phyloP scores from a whole-genome alignment of 2,888 invertebrate species.

The Priocnemis perturbator region DNA sequence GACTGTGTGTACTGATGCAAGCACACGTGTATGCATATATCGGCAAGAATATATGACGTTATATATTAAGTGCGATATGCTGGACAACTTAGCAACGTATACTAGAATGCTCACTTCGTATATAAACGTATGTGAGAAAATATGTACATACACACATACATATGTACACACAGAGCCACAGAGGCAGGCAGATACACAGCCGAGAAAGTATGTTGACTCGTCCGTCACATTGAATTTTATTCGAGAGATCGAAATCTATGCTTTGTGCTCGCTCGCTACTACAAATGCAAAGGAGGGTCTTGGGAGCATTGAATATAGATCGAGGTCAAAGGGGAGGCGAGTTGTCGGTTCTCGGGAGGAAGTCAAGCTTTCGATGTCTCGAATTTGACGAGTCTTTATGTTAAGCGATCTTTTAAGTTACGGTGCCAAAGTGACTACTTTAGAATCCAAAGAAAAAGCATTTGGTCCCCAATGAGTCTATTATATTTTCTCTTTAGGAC shows the following conservation, averaged over 20 bases:
- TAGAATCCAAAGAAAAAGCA: conserved; percentile 19
- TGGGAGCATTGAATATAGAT: conserved; percentile 66
- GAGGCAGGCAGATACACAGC: no score
- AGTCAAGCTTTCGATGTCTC: conserved; percentile 33
- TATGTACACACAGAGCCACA: no score
- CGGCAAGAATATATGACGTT: no score
- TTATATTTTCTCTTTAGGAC: background rate
- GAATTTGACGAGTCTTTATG: conserved; percentile 16
- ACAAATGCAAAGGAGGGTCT: conserved; percentile 62
- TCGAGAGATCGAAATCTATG: conserved; percentile 59
- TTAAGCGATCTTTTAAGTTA: conserved; percentile 44
- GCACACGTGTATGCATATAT: no score
- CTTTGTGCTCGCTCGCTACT: conserved; percentile 31
- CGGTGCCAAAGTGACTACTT: conserved; percentile 52
- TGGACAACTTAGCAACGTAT: no score
- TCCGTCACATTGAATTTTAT: conserved; percentile 59
- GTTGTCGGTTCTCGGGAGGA: conserved; percentile 16
- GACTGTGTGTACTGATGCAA: no score
- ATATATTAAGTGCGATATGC: no score
- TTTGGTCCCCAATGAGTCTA: conserved; percentile 10
- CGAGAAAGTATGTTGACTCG: conserved; percentile 20
- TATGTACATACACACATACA: no score
- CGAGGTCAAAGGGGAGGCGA: conserved; percentile 50
- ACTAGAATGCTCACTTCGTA: no score
- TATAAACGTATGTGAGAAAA: no score